A percentile compares a stretch with the other conserved stretches of the same genome.
Evolutionary conservation across 2,888 invertebrate genomes (phyloP).

Genomic region (Chelonus formosanus): DNA sequence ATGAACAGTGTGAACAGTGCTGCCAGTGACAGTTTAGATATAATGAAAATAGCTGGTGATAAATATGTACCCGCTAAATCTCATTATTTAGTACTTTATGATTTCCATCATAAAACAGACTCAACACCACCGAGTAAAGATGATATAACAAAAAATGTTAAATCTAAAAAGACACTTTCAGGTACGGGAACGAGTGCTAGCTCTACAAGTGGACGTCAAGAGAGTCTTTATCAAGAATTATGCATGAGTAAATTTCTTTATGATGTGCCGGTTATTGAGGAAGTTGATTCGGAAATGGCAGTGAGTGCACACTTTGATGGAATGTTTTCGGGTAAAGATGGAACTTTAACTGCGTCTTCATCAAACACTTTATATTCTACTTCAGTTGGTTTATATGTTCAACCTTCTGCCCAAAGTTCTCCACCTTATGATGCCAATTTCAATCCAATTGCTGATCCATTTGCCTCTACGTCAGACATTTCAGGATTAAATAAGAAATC

Average conservation of each 20-base stretch:
- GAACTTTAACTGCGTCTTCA: slow-evolving; percentile 56
- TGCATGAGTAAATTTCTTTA: slow-evolving; percentile 61
- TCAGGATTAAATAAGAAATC: slow-evolving; percentile 53
- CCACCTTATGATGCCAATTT: slow-evolving; percentile 57
- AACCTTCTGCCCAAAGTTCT: slow-evolving; percentile 47
- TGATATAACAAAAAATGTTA: slow-evolving; percentile 63
- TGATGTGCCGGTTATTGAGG: slow-evolving; percentile 62
- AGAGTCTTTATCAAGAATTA: slow-evolving; percentile 61
- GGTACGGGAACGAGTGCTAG: slow-evolving; percentile 69
- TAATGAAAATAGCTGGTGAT: slow-evolving; percentile 65
- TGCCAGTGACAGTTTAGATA: slow-evolving; percentile 64
- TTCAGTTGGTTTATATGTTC: slow-evolving; percentile 36
- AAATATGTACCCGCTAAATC: slow-evolving; percentile 55
- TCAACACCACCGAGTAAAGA: slow-evolving; percentile 65
- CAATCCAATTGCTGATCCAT: slow-evolving; percentile 58
- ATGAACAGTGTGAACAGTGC: slow-evolving; percentile 82
- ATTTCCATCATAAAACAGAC: slow-evolving; percentile 72
- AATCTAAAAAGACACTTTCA: slow-evolving; percentile 61
- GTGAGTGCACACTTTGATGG: slow-evolving; percentile 57
- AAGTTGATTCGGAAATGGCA: slow-evolving; percentile 60
- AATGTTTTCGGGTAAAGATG: slow-evolving; percentile 49
- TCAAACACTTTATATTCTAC: slow-evolving; percentile 54
- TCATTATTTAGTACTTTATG: slow-evolving; percentile 74
- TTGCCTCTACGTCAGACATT: slow-evolving; percentile 59
- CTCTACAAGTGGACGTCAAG: slow-evolving; percentile 61